phyloP scores from a whole-genome alignment of 2,113 vertebrate genomes.

The Toxotes jaculatrix region DNA sequence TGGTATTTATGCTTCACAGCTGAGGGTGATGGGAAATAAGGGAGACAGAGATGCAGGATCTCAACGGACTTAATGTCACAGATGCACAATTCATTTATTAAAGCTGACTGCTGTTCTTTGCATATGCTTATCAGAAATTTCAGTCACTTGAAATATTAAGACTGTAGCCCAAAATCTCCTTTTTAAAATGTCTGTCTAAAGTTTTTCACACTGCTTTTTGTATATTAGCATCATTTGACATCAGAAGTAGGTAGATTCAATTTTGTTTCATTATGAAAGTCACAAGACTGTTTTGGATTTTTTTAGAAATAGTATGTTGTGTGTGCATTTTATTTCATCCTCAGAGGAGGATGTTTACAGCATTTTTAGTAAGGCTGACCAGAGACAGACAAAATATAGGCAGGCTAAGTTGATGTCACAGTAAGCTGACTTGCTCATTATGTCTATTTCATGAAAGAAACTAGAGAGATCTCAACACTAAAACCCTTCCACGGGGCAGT shows the following conservation, averaged over 20 bases:
- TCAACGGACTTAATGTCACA: slow-evolving; percentile 17
- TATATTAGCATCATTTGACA: not conserved
- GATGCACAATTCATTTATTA: not conserved
- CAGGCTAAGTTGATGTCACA: not conserved
- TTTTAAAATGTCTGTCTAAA: not conserved
- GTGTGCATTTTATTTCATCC: not conserved
- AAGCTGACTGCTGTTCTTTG: not conserved
- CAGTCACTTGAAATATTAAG: slow-evolving; percentile 22
- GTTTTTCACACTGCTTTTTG: not conserved
- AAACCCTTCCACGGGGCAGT: too few species aligned
- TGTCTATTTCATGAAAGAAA: not conserved
- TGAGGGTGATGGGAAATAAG: slow-evolving; percentile 32
- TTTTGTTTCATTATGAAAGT: not conserved
- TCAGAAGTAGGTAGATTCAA: not conserved
- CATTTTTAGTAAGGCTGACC: not conserved
- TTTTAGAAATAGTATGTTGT: not conserved
- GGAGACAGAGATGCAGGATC: slow-evolving; percentile 13
- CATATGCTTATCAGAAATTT: not conserved
- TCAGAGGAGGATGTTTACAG: not conserved
- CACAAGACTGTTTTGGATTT: not conserved
- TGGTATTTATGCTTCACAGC: slow-evolving; percentile 33
- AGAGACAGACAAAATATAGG: not conserved
- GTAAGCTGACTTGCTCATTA: not conserved
- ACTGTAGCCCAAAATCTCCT: slow-evolving; percentile 12
- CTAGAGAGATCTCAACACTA: too few species aligned